Evolutionary conservation across 2,113 vertebrate genomes (phyloP), one percentile per base, ranked within the genome.

Genomic region (Callochromis pleurospilus): DNA sequence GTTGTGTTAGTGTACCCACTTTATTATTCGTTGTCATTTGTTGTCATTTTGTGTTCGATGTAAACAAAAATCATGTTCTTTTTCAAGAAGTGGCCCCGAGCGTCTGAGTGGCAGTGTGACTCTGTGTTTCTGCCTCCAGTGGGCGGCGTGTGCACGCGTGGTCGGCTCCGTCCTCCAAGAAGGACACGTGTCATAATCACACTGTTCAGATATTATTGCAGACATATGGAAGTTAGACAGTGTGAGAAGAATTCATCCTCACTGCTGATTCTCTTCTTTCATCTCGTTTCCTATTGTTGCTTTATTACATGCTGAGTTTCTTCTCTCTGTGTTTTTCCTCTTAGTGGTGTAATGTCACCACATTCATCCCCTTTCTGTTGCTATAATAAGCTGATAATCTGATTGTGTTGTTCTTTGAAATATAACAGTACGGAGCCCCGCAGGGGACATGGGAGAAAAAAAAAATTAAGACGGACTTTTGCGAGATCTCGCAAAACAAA

Each of bases 31-130:
- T 14, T 68, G 51, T 54, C 9, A 53, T n/a, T 53, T 53, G 19
- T n/a, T 53, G 17, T 65, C 6, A 5, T 31, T 77, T 31, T 29
- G 49, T 12, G 24, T 49, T 2, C 0, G 2, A 49, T n/a, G 15
- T 19, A 51, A 77, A 77, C 70, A 49, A 77, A 77, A 17, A 26
- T 65, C 53, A 7, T 13, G 19, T n/a, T 21, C 73, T 77, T 49
- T 75, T 49, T 77, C 24, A 77, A 77, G n/a, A 29, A 77, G 10
- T 77, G 70, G 0, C 70, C 11, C 26, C 42, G 8, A n/a, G 31
- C 14, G 4, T 49, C 3, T 77, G 19, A 40, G 45, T n/a, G 45
- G 73, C 42, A 51, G 42, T 75, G 40, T 75, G 40, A 29, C 40
- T 73, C 13, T 49, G 26, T 9, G 65, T 75, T 75, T 7, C 33